Percentiles rank a stretch among this genome's conserved stretches.
These are phyloP conservation scores for Oscheius sp. DNA, from an alignment of 1,140 invertebrate genomes.

Conservation along the genomic window DNA sequence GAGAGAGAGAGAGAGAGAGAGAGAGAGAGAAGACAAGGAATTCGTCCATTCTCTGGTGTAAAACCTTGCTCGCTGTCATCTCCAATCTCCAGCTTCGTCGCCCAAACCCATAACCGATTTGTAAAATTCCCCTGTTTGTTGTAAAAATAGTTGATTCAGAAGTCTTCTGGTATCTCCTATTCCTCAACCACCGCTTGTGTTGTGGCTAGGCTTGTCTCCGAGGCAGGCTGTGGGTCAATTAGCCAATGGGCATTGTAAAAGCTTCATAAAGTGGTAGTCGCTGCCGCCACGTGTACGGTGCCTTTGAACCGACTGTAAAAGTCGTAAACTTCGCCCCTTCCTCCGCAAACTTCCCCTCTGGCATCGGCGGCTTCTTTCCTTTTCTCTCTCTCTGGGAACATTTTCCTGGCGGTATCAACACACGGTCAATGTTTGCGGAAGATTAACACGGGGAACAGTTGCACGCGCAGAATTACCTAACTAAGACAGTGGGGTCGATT, in stretches of 20 bases:
- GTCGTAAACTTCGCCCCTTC: background rate
- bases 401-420: background rate
- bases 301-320: background rate
- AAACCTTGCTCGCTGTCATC: too few species aligned
- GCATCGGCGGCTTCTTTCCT: background rate
- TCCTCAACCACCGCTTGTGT: background rate
- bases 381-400: background rate
- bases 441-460: background rate
- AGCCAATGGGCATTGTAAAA: background rate
- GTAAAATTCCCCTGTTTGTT: background rate
- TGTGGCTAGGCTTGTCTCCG: background rate
- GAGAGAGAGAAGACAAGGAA: background rate
- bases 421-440: background rate
- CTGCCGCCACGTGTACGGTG: background rate
- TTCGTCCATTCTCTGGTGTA: too few species aligned
- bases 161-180: constrained; percentile 34
- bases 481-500: background rate
- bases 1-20: background rate
- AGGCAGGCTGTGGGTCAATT: constrained; percentile 6
- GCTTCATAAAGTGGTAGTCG: background rate
- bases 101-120: background rate
- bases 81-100: background rate
- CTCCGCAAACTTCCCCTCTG: background rate
- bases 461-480: background rate
- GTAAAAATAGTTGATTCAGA: constrained; percentile 48